Evolutionary conservation across 1,140 invertebrate genomes (phyloP).

Genomic region (Muscidifurax raptorellus): DNA sequence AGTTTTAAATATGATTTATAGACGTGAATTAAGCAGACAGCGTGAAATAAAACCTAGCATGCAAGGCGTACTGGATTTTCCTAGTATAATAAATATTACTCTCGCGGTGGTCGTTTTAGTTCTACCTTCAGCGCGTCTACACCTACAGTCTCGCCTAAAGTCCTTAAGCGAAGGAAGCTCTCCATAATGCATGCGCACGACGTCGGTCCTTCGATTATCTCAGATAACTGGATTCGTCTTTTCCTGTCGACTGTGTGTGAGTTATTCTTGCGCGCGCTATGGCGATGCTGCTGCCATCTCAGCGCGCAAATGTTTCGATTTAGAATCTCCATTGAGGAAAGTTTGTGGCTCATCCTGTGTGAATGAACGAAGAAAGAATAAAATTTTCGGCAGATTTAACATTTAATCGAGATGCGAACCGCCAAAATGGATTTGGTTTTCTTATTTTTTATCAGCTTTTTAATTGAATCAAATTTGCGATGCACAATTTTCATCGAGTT

Average conservation of each 20-base stretch:
- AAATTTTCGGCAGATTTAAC: slow-evolving; percentile 15
- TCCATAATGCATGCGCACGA: slow-evolving; percentile 42
- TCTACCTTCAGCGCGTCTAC: background rate
- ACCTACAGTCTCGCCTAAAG: slow-evolving; percentile 9
- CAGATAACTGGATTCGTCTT: slow-evolving; percentile 44
- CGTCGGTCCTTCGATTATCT: slow-evolving; percentile 27
- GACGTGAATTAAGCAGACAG: no score
- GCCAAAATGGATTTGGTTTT: background rate
- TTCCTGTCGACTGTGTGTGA: background rate
- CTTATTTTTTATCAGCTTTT: background rate
- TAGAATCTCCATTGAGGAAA: slow-evolving; percentile 8
- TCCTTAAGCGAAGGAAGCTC: slow-evolving; percentile 37
- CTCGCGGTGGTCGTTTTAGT: background rate
- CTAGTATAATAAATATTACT: slow-evolving; percentile 28
- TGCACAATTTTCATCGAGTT: slow-evolving; percentile 4
- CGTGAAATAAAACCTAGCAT: no score
- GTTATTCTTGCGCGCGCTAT: slow-evolving; percentile 27
- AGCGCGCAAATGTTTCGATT: background rate
- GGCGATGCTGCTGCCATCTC: background rate
- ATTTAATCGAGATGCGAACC: background rate
- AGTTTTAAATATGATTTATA: no score
- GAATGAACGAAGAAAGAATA: slow-evolving; percentile 2
- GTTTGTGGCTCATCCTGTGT: background rate
- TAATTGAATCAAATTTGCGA: background rate
- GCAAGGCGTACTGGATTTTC: no score